A percentile compares a stretch with the other conserved stretches of the same genome.
Conservation (phyloP, 2,888 invertebrate species). For the Villa cingulata region DNA sequence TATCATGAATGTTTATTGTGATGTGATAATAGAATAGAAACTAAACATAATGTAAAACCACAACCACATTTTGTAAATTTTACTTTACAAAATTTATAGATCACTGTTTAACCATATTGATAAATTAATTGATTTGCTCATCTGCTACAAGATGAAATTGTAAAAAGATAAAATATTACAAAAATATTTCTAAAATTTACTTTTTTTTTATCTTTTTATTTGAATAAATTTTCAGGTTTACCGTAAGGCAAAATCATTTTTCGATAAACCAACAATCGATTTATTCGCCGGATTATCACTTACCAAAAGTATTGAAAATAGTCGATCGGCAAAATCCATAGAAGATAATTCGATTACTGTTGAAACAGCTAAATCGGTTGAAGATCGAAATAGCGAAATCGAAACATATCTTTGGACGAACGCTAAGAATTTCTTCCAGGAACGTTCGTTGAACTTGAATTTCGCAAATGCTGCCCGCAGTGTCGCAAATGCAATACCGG, state of each 20-base stretch:
- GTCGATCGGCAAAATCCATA: constrained; percentile 36
- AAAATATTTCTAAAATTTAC: neutral
- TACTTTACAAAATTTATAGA: too few relatives aligned
- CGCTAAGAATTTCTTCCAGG: constrained; percentile 42
- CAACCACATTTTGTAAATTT: too few relatives aligned
- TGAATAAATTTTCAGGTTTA: constrained; percentile 32
- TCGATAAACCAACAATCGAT: constrained; percentile 43
- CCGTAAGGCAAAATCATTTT: constrained; percentile 44
- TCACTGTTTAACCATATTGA: too few relatives aligned
- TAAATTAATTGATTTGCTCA: too few relatives aligned
- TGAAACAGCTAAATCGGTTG: constrained; percentile 38
- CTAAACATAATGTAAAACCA: too few relatives aligned
- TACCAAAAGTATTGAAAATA: constrained; percentile 24
- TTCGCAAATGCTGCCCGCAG: constrained; percentile 36
- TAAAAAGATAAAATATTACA: constrained; percentile 15
- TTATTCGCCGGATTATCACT: constrained; percentile 43
- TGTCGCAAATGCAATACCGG: constrained; percentile 41
- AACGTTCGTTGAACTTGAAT: constrained; percentile 41
- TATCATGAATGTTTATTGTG: too few relatives aligned
- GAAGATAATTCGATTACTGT: constrained; percentile 38
- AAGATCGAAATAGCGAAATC: constrained; percentile 42
- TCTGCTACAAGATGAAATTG: too few relatives aligned
- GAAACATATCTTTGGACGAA: constrained; percentile 43
- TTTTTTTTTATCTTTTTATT: neutral
- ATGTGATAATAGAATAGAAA: too few relatives aligned